A percentile compares a stretch with the other conserved stretches of the same genome.
These are phyloP conservation scores for Hemicrepidius hirtus DNA, from an alignment of 2,888 invertebrate species.

Conservation along the genomic window DNA sequence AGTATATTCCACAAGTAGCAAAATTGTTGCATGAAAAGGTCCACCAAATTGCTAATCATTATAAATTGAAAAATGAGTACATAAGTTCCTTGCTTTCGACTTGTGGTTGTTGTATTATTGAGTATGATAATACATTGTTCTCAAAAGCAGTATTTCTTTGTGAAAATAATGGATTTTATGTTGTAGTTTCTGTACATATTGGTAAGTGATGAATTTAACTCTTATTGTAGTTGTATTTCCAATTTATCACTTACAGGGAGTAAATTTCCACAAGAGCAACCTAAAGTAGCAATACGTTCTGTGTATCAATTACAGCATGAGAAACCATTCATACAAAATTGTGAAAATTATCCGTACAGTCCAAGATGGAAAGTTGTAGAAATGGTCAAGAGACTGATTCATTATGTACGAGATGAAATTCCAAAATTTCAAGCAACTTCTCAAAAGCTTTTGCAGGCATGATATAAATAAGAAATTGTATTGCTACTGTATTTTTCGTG, in stretches of 20 bases:
- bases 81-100: slow-evolving; percentile 70
- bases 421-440: slow-evolving; percentile 49
- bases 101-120: slow-evolving; percentile 71
- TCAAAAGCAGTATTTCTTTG: slow-evolving; percentile 76
- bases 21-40: slow-evolving; percentile 75
- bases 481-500: no score
- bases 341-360: slow-evolving; percentile 66
- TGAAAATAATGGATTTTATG: slow-evolving; percentile 78
- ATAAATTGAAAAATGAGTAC: slow-evolving; percentile 72
- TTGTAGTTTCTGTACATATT: slow-evolving; percentile 76
- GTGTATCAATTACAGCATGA: slow-evolving; percentile 73
- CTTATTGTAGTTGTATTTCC: neutral
- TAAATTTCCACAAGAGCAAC: slow-evolving; percentile 76
- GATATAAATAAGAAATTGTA: neutral
- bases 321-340: slow-evolving; percentile 56
- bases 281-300: slow-evolving; percentile 74
- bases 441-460: slow-evolving; percentile 10
- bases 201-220: slow-evolving; percentile 66
- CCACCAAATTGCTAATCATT: slow-evolving; percentile 62
- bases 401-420: slow-evolving; percentile 61
- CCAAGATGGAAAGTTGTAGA: slow-evolving; percentile 60
- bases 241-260: slow-evolving; percentile 58
- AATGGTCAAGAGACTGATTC: slow-evolving; percentile 66
- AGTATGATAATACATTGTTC: slow-evolving; percentile 73
- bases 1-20: slow-evolving; percentile 77